phyloP scores from a whole-genome alignment of 2,888 invertebrate species.

The Malthinus flaveolus region DNA sequence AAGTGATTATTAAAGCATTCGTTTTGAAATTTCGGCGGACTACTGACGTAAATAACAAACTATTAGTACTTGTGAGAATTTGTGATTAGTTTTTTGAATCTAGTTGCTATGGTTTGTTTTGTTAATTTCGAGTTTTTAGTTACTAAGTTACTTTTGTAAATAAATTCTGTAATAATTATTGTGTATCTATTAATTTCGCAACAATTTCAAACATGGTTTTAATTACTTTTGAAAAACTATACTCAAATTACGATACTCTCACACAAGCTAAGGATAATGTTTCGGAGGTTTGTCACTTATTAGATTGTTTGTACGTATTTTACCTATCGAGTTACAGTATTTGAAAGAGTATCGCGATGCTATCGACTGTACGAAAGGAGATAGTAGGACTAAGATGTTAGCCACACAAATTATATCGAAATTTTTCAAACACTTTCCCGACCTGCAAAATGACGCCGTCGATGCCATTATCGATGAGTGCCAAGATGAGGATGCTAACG shows the following conservation, averaged over 20 bases:
- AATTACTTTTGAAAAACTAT: constrained; percentile 62
- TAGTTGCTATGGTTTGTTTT: no score
- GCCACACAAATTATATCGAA: constrained; percentile 95
- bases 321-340: constrained; percentile 63
- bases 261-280: constrained; percentile 91
- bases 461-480: constrained; percentile 93
- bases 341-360: constrained; percentile 86
- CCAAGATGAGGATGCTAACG: constrained; percentile 91
- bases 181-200: no score
- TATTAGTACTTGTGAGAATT: no score
- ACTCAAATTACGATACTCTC: constrained; percentile 87
- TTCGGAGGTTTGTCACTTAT: constrained; percentile 68
- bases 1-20: no score
- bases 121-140: no score
- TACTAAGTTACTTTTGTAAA: no score
- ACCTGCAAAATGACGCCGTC: constrained; percentile 81
- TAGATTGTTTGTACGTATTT: neutral
- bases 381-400: constrained; percentile 86
- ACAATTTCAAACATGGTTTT: constrained; percentile 22
- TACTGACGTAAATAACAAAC: no score
- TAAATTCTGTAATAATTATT: no score
- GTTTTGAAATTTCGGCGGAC: no score
- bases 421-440: constrained; percentile 92
- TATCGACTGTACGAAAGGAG: constrained; percentile 85
- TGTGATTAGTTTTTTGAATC: no score